Conservation (phyloP, 2,113 vertebrate genomes). For the Vidua macroura region DNA sequence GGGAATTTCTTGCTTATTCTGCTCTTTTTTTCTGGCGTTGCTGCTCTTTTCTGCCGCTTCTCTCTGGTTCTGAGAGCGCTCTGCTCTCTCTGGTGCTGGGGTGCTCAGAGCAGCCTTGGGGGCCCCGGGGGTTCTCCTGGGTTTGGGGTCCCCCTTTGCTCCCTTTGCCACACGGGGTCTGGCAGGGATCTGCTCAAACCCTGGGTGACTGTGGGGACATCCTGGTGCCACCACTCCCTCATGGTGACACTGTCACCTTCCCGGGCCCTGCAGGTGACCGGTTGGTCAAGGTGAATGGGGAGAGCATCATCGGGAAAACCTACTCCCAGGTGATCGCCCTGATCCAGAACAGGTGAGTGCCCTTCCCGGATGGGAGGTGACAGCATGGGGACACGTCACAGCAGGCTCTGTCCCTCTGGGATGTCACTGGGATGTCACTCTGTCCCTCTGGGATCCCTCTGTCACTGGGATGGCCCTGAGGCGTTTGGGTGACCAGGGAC, state of each 20-base stretch:
- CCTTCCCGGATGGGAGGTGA: neutral
- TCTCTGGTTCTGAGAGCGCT: neutral
- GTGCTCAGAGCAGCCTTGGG: neutral
- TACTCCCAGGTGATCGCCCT: constrained; percentile 97
- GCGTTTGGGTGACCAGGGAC: neutral
- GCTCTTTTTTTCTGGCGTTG: neutral
- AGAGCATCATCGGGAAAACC: constrained; percentile 93
- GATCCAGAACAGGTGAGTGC: constrained; percentile 93
- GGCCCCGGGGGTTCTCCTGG: neutral
- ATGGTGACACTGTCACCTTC: neutral
- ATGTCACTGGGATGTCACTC: neutral
- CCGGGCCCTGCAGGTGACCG: constrained; percentile 82
- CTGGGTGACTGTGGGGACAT: rapidly evolving
- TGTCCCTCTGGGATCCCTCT: neutral
- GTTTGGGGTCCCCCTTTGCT: neutral
- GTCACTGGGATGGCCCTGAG: neutral
- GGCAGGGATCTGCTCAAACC: neutral
- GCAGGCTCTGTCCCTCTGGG: neutral
- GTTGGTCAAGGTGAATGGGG: constrained; percentile 94
- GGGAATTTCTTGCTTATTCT: neutral
- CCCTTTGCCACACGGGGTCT: rapidly evolving
- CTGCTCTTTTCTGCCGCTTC: too few species aligned
- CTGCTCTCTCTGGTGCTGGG: neutral
- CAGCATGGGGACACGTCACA: neutral
- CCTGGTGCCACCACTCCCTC: neutral